These are phyloP conservation scores for Malurus splendens DNA, from an alignment of 2,797 vertebrate species.

Conservation along the genomic window DNA sequence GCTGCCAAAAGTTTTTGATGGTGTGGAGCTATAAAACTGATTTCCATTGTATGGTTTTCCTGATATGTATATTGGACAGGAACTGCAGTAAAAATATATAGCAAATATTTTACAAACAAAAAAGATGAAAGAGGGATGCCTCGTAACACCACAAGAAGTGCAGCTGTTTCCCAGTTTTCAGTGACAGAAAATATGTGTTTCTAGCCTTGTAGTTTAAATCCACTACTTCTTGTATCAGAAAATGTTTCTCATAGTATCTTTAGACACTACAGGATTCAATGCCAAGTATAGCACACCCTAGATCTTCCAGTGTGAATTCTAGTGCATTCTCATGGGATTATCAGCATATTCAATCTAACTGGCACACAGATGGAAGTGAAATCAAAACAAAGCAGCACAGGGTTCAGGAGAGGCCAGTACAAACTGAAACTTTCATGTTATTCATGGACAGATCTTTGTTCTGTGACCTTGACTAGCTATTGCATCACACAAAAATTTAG, in stretches of 20 bases:
- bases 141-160: neutral
- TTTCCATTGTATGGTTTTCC: neutral
- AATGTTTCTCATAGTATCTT: neutral
- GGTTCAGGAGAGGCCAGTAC: neutral
- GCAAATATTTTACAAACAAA: neutral
- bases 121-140: neutral
- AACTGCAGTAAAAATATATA: neutral
- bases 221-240: neutral
- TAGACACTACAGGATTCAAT: neutral
- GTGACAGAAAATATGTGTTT: neutral
- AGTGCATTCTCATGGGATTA: neutral
- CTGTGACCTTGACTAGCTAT: conserved; percentile 14
- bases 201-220: neutral
- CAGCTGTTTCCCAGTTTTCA: neutral
- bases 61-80: neutral
- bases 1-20: neutral
- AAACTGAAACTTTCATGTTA: neutral
- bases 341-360: neutral
- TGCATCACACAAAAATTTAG: neutral
- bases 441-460: neutral
- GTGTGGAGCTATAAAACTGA: neutral
- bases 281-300: neutral
- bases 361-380: neutral
- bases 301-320: neutral
- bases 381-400: neutral